Evolutionary conservation across 2,888 invertebrate species (phyloP).

Genomic region (Clusia tigrina): DNA sequence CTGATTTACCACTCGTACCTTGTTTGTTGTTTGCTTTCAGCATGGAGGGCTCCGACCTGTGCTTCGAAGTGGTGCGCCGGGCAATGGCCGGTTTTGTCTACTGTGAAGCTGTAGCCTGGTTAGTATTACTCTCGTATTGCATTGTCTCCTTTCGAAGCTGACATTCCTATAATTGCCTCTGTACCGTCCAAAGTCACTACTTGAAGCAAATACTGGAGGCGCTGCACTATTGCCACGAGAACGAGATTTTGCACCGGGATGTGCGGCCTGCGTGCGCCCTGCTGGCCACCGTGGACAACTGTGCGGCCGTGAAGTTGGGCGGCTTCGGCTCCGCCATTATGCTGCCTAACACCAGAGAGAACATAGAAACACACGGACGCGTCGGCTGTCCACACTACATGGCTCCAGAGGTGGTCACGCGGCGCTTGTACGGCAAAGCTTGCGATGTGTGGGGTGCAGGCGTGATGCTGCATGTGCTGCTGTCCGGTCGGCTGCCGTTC

Average conservation of each 20-base stretch:
- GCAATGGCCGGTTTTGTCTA: slow-evolving; percentile 98
- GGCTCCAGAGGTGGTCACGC: slow-evolving; percentile 96
- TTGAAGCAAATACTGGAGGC: slow-evolving; percentile 98
- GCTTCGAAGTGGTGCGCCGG: slow-evolving; percentile 96
- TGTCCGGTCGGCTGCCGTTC: slow-evolving; percentile 95
- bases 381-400: slow-evolving; percentile 97
- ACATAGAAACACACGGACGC: slow-evolving; percentile 73
- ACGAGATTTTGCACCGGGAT: slow-evolving; percentile 97
- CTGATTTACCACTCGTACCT: slow-evolving; percentile 12
- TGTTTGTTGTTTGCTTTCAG: slow-evolving; percentile 70
- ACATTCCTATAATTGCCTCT: slow-evolving; percentile 28
- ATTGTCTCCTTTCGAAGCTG: neutral
- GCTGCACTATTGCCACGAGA: slow-evolving; percentile 96
- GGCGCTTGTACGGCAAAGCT: slow-evolving; percentile 90
- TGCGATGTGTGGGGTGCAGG: slow-evolving; percentile 99
- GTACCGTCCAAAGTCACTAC: slow-evolving; percentile 95
- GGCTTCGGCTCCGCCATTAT: slow-evolving; percentile 98
- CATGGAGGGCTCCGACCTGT: slow-evolving; percentile 98
- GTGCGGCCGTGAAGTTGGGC: slow-evolving; percentile 96
- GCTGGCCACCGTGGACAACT: slow-evolving; percentile 95
- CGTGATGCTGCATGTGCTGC: slow-evolving; percentile 89
- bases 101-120: slow-evolving; percentile 99
- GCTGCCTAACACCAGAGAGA: slow-evolving; percentile 78
- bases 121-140: slow-evolving; percentile 63
- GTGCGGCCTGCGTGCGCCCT: slow-evolving; percentile 97